Evolutionary conservation across 1,140 invertebrate species (phyloP), one percentile per base, ranked within the genome.

Genomic region (Eciton burchellii): DNA sequence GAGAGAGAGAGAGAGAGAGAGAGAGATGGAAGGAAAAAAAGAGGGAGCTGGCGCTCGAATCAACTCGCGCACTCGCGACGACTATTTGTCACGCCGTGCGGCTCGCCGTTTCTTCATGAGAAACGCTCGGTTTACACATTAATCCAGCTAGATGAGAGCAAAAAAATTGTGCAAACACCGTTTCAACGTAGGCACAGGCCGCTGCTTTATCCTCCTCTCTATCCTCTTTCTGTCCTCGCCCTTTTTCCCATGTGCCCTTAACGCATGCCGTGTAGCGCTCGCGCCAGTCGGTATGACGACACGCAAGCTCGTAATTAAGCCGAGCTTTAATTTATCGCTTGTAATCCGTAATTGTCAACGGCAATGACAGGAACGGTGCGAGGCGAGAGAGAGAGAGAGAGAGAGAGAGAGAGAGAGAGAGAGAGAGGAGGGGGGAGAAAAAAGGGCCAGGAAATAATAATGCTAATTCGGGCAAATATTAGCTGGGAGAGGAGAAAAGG

Each of bases 61-160:
- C 62, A 86, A 74, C 83, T 73, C 82, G 76, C 43, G 68, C 56
- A 21, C n/a, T n/a, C n/a, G n/a, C 54, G 65, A 43, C 76, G 54
- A 47, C 70, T 81, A 86, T 86, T 85, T 85, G 84, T 86, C 84
- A 86, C 54, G 76, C 83, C 57, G 62, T 68, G 54, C 68, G 54
- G 83, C 41, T 56, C 76, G 84, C 83, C 83, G 79, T 82, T 85
- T 82, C 76, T 86, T 74, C 70, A 70, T 73, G 35, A 82, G 76
- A n/a, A n/a, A 54, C 74, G 81, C 84, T 86, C 77, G 84, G 77
- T 82, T 85, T 85, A 74, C 84, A 77, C 84, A 85, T 86, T 86
- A 86, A 86, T 86, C 84, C 84, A 56, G 83, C 26, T 47, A 41
- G 77, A 82, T 86, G 84, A 74, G 84, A 79, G 74, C 26, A 76